Evolutionary conservation across 2,888 invertebrate genomes (phyloP), one percentile per base, ranked within the genome.

Genomic region (Lordiphosa fenestrarum): DNA sequence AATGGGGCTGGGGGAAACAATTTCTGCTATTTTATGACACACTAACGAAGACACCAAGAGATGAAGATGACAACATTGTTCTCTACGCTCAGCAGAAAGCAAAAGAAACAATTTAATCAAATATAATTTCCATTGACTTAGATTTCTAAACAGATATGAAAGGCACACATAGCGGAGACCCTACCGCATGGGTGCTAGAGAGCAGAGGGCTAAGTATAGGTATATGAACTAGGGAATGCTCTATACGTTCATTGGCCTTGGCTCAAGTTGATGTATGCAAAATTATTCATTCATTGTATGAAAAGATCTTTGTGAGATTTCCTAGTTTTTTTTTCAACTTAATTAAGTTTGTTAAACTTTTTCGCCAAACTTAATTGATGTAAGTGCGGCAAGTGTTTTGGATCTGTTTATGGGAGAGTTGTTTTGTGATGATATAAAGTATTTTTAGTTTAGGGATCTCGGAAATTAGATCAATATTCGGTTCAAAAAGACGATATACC

Each of bases 51-150:
- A 52, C 42, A 33, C 42, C 35, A 30, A 19, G 51, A 13, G 33
- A 53, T 62, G 53, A 56, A 61, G 61, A 52, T 62, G 50, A 67
- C 63, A 54, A 56, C 21, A 46, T 53, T 56, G 70, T 37, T 37
- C 44, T 38, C 13, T 30, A 15, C 42, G 15, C 23, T 12, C 44
- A 15, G 40, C 40, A 25, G 35, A 54, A 51, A 47, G 38, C 60
- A 42, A 62, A 49, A 47, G 40, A 55, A 53, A 49, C 62, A 56
- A 73, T 58, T 74, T 71, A 77, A 73, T 77, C 60, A 65, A 67
- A 37, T 72, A 30, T 72, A 30, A 56, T 50, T 58, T 61, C 56
- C 54, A 59, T 57, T 64, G 60, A 41, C 44, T 77, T 56, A 65
- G 74, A 51, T 72, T 71, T 71, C 39, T 13, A 37, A 37, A 33